Conservation (phyloP, 1,140 invertebrate genomes). For the Tetramorium alpestre region DNA sequence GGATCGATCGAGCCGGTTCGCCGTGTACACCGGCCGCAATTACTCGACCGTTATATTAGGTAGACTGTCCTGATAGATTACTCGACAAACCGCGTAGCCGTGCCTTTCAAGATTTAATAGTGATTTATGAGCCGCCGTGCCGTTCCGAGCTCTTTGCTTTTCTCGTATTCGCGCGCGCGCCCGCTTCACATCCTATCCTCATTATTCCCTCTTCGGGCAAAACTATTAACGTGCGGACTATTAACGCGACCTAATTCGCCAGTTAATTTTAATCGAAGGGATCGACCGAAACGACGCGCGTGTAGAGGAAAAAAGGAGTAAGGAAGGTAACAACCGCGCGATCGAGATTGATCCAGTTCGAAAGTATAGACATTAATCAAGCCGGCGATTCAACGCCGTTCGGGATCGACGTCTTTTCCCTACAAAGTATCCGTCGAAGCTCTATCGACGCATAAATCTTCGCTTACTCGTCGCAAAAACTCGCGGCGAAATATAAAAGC, state of each 20-base stretch:
- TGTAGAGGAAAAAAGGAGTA: not conserved
- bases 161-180: not conserved
- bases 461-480: slow-evolving; percentile 21
- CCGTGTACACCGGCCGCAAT: slow-evolving; percentile 66
- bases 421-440: slow-evolving; percentile 3
- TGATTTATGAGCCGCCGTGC: slow-evolving; percentile 79
- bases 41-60: slow-evolving; percentile 76
- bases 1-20: slow-evolving; percentile 66
- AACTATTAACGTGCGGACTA: slow-evolving; percentile 47
- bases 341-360: slow-evolving; percentile 26
- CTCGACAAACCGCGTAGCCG: slow-evolving; percentile 77
- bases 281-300: slow-evolving; percentile 1
- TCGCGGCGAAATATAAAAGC: slow-evolving; percentile 19
- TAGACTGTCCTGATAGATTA: slow-evolving; percentile 81
- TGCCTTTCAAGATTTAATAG: slow-evolving; percentile 82
- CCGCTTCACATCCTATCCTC: slow-evolving; percentile 20
- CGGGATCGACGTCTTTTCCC: slow-evolving; percentile 5
- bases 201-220: slow-evolving; percentile 21
- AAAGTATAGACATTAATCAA: slow-evolving; percentile 37
- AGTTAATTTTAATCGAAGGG: slow-evolving; percentile 9
- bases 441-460: slow-evolving; percentile 52
- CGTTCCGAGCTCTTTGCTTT: not conserved
- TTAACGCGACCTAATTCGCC: slow-evolving; percentile 49
- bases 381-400: not conserved
- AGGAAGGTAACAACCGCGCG: slow-evolving; percentile 8